Conservation (phyloP, 2,888 invertebrate genomes). For the Emmelina monodactyla region DNA sequence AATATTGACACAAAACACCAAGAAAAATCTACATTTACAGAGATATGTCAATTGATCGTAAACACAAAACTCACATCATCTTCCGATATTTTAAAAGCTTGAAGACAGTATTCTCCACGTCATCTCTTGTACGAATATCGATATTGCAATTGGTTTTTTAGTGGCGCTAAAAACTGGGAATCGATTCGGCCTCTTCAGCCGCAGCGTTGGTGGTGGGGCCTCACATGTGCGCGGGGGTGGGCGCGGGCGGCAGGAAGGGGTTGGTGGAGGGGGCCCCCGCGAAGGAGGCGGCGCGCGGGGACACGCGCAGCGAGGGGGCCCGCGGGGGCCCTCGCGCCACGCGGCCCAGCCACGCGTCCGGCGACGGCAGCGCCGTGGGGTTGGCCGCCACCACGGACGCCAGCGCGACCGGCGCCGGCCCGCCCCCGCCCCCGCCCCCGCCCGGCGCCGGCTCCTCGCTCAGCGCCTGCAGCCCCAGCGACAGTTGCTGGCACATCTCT, state of each 20-base stretch:
- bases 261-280: constrained; percentile 33
- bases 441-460: constrained; percentile 58
- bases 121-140: no score
- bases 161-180: no score
- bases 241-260: constrained; percentile 27
- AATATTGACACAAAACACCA: no score
- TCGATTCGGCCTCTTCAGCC: no score
- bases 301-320: constrained; percentile 64
- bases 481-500: constrained; percentile 83
- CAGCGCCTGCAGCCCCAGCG: constrained; percentile 77
- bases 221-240: constrained; percentile 19
- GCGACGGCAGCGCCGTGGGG: constrained; percentile 70
- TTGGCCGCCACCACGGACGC: constrained; percentile 22
- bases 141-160: no score
- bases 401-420: constrained; percentile 31
- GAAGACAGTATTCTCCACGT: no score
- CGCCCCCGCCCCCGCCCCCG: constrained; percentile 75
- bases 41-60: no score
- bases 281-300: constrained; percentile 32
- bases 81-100: no score
- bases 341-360: constrained; percentile 85
- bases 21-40: no score
- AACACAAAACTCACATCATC: no score
- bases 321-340: constrained; percentile 67
- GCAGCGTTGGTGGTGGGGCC: neutral